Conservation (phyloP, 2,113 vertebrate species). For the Colaptes auratus region DNA sequence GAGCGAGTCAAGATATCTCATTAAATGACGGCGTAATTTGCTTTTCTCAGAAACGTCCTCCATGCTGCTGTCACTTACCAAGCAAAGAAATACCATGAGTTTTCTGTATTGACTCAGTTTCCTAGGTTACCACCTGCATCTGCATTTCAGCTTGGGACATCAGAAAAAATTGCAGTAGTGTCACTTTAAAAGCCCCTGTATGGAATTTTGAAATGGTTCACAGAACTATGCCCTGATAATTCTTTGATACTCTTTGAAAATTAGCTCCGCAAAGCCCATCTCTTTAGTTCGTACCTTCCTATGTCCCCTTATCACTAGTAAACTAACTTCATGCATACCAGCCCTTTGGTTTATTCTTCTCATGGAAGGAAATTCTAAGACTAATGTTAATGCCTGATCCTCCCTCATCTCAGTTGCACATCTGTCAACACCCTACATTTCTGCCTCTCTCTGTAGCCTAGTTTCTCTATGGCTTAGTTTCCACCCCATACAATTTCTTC, state of each 20-base stretch:
- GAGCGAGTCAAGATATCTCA: slow-evolving; percentile 17
- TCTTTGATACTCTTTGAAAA: background rate
- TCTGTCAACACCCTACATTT: background rate
- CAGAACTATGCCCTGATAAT: background rate
- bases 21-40: slow-evolving; percentile 5
- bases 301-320: background rate
- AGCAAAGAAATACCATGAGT: background rate
- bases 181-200: background rate
- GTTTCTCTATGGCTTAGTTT: background rate
- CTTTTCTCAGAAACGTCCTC: background rate
- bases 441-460: background rate
- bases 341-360: background rate
- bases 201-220: background rate
- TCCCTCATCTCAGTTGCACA: background rate
- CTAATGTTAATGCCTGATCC: background rate
- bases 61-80: background rate
- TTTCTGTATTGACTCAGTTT: background rate
- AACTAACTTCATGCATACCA: background rate
- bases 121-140: background rate
- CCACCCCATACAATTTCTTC: background rate
- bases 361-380: background rate
- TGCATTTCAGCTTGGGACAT: background rate
- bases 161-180: background rate
- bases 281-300: background rate
- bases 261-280: background rate